Conservation (phyloP, 2,888 invertebrate species). For the Xestia rhomboidea region DNA sequence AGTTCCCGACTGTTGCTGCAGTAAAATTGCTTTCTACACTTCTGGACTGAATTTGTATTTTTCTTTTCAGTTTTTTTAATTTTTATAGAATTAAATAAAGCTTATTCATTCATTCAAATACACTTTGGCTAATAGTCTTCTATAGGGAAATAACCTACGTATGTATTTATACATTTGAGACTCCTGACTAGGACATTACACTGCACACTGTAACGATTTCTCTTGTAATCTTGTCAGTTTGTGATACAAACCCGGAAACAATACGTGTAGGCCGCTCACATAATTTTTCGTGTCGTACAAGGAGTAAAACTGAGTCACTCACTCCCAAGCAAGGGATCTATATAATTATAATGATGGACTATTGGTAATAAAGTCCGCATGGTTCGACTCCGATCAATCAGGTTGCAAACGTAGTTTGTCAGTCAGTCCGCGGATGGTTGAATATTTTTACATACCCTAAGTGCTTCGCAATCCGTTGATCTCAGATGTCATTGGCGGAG, state of each 20-base stretch:
- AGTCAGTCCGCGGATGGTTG: not conserved
- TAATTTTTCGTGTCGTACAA: not conserved
- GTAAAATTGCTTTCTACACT: too few species aligned
- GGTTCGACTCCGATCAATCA: not conserved
- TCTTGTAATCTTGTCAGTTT: not conserved
- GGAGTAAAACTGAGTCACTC: conserved; percentile 5
- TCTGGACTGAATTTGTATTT: too few species aligned
- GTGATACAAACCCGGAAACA: not conserved
- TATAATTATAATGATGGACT: conserved; percentile 5
- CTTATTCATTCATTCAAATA: too few species aligned
- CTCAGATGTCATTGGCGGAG: too few species aligned
- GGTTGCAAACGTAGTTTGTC: not conserved
- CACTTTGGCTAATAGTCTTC: too few species aligned
- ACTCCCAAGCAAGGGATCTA: not conserved
- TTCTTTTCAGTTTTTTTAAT: too few species aligned
- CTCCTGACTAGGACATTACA: not conserved
- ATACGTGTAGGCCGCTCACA: not conserved
- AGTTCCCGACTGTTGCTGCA: too few species aligned
- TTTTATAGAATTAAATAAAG: too few species aligned
- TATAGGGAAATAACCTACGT: not conserved
- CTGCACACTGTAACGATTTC: not conserved
- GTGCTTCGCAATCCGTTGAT: too few species aligned
- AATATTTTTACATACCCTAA: not conserved
- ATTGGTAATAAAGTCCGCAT: too few species aligned
- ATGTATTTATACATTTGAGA: not conserved